Evolutionary conservation across 2,113 vertebrate genomes (phyloP), one percentile per base, ranked within the genome.

Genomic region (Fukomys damarensis): DNA sequence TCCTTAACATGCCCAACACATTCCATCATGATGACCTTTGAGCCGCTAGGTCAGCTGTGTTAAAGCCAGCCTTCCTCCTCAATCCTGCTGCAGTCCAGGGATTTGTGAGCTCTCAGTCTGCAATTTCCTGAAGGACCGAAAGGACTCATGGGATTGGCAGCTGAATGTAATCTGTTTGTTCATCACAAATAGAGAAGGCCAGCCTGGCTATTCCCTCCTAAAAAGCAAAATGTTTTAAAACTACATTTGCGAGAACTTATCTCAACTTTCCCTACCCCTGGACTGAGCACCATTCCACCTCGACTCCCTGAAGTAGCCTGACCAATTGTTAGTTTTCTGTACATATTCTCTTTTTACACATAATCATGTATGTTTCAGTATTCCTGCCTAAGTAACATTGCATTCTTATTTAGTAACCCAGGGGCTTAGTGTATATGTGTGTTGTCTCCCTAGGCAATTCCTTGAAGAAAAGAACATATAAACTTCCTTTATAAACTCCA

Each of bases 81-180:
- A 4, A 20, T 12, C 10, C 63, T 58, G 83, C 32, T 52, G 66
- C 56, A 81, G 63, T 22, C 32, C 52, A 9, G 30, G 3, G 68
- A 93, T 81, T 70, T 91, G 82, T 17, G 38, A 81, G 54, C 85
- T 94, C 46, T 84, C 52, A 0, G 6, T 96, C 82, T 96, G 74
- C 85, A 87, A 70, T 88, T 91, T 95, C 65, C 19, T 9, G n/a
- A 94, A 92, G 90, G 81, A 90, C 35, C 85, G 43, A 58, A 90
- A 95, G 70, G 63, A 54, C 89, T 89, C 28, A 3, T 88, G 41
- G 92, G 88, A 92, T 96, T 94, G 92, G 82, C 61, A 59, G 41
- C 35, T 56, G 30, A 81, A 84, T 79, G 88, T 93, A 95, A 66
- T 90, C 80, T 95, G 11, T 89, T 94, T 89, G 8, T 96, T 95